These are phyloP conservation scores for Eledone cirrhosa DNA, from an alignment of 2,888 invertebrate genomes.

Conservation along the genomic window DNA sequence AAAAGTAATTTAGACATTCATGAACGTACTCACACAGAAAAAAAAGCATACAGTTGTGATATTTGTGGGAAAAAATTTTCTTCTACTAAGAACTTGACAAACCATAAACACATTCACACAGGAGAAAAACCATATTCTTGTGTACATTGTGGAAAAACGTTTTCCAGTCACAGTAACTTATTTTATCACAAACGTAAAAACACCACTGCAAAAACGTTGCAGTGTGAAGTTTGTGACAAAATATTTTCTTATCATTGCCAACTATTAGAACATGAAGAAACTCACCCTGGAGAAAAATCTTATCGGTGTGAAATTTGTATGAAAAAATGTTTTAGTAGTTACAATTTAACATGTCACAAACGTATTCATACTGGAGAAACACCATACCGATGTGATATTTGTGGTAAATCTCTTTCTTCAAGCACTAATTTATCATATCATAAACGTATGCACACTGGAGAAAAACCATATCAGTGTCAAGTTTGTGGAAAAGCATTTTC, in stretches of 20 bases:
- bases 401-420: slow-evolving; percentile 10
- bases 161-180: too few species aligned
- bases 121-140: background rate
- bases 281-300: background rate
- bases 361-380: slow-evolving; percentile 11
- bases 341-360: background rate
- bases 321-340: background rate
- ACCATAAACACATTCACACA: slow-evolving; percentile 4
- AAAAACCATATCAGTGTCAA: slow-evolving; percentile 12
- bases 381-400: slow-evolving; percentile 19
- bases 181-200: too few species aligned
- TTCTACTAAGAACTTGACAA: background rate
- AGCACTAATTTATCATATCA: background rate
- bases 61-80: slow-evolving; percentile 17
- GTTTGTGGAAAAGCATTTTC: slow-evolving; percentile 13
- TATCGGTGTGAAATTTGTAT: background rate
- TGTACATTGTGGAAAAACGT: too few species aligned
- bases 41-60: background rate
- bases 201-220: too few species aligned
- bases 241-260: too few species aligned
- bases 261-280: too few species aligned
- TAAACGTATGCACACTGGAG: background rate
- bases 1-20: too few species aligned
- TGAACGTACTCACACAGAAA: background rate
- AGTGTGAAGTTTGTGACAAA: too few species aligned